Evolutionary conservation across 2,888 invertebrate species (phyloP).

Genomic region (Cheilosia grossa): DNA sequence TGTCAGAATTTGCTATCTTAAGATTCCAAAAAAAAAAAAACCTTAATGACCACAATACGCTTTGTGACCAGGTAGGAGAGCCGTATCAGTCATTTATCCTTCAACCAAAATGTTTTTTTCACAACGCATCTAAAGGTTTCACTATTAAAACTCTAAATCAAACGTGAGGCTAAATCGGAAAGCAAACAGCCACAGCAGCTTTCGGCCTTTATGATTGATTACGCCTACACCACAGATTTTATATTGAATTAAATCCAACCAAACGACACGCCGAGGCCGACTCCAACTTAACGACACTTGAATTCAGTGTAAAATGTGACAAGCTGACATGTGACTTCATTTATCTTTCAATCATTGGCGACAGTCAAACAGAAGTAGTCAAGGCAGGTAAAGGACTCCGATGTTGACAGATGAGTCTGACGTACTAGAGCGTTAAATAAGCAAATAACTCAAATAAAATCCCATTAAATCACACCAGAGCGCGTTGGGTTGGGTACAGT

Average conservation of each 20-base stretch:
- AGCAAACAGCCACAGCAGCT: background rate
- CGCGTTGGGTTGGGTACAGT: background rate
- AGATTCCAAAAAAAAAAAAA: no score
- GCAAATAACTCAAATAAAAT: slow-evolving; percentile 74
- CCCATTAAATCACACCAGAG: slow-evolving; percentile 71
- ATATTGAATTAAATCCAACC: slow-evolving; percentile 32
- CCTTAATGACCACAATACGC: no score
- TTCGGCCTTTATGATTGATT: slow-evolving; percentile 2
- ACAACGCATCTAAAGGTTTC: no score
- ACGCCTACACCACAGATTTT: slow-evolving; percentile 5
- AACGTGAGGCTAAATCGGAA: no score
- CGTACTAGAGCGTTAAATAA: slow-evolving; percentile 76
- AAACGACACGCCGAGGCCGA: background rate
- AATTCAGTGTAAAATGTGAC: slow-evolving; percentile 49
- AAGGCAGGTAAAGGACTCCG: slow-evolving; percentile 48
- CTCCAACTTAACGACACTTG: slow-evolving; percentile 1
- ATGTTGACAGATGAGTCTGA: slow-evolving; percentile 75
- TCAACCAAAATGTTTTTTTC: no score
- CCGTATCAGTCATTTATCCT: no score
- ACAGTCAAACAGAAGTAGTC: slow-evolving; percentile 53
- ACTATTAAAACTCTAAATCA: no score
- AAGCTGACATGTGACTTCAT: slow-evolving; percentile 64
- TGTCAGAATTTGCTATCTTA: no score
- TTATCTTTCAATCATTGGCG: slow-evolving; percentile 71
- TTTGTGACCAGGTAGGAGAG: no score